A percentile compares a stretch with the other conserved stretches of the same genome.
Evolutionary conservation across 53 echinoderm and acorn worm species (phyloP).

Genomic region (Astropecten irregularis): DNA sequence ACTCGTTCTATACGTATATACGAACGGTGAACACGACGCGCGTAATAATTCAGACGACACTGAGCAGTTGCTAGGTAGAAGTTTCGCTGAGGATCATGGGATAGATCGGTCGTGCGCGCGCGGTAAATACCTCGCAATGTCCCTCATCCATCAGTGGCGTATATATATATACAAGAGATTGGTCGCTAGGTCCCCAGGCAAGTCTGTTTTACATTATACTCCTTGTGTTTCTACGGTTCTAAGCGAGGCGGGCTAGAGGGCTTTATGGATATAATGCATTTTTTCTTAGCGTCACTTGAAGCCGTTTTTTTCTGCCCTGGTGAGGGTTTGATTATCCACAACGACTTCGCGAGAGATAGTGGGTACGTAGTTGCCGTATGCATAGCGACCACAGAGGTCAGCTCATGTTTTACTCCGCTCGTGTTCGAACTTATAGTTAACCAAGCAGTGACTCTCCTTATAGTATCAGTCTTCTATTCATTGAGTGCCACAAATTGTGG

Average conservation of each 20-base stretch:
- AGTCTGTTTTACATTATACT: neutral
- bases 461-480: too few species aligned
- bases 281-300: neutral
- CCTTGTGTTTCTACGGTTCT: neutral
- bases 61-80: neutral
- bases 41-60: neutral
- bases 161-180: too few species aligned
- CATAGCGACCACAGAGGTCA: too few species aligned
- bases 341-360: too few species aligned
- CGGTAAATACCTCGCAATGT: neutral
- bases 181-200: too few species aligned
- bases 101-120: neutral
- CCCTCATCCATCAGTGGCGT: too few species aligned
- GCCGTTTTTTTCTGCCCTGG: too few species aligned
- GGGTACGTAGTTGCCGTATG: too few species aligned
- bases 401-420: too few species aligned
- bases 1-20: neutral
- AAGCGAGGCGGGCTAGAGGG: neutral
- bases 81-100: constrained; percentile 4
- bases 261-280: neutral
- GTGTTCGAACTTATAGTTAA: too few species aligned
- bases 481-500: too few species aligned
- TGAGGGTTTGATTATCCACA: constrained; percentile 27
- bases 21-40: neutral
- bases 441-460: too few species aligned